Base-by-base conservation (phyloP, 64 coral and sea anemone species). In the Montipora foliosa region DNA sequence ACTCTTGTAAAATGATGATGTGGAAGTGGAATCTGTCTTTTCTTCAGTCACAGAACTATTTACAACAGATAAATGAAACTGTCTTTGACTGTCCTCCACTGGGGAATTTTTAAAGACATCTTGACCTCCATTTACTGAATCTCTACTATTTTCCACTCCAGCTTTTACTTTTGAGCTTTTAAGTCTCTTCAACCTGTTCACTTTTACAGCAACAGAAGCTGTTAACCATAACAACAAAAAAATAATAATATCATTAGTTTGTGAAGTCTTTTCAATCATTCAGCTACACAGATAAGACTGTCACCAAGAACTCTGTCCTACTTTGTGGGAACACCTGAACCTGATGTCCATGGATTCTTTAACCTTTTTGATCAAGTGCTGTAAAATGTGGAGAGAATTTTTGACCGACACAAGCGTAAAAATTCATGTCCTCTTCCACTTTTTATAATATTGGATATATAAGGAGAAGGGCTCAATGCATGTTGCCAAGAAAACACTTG, bases 121-220 rank as follows among this genome's bases (percentile, higher is more conserved):
- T 52, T 72, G 82, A 67, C 7, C 66, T 67, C 62, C 62, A 84
- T 15, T 13, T 6, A 47, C 5, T 47, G 17, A 1, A 4, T 19
- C 62, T 4, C 14, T 11, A 10, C 66, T 64, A 50, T 15, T 71
- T 12, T 86, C 88, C 44, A 95, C 51, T 6, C 87, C 93, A 85
- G 90, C 79, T 78, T 61, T 95, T 58, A 85, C 77, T 58, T 95
- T 95, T 0, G 90, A 53, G 48, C 84, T 82, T 77, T 86, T 90
- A 5, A 95, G 62, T 86, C 73, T 90, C 52, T 95, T 94, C 2
- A 94, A 82, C 13, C 89, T 89, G 61, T 88, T 91, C 16, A 89
- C 84, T 77, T 93, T 94, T 51, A 95, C 96, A 72, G 90, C 93
- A 57, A 98, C 92, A n/a, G 96, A 94, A 73, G 84, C 96, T 92